Evolutionary conservation across 2,113 vertebrate species (phyloP).

Genomic region (Rhodinocichla rosea): DNA sequence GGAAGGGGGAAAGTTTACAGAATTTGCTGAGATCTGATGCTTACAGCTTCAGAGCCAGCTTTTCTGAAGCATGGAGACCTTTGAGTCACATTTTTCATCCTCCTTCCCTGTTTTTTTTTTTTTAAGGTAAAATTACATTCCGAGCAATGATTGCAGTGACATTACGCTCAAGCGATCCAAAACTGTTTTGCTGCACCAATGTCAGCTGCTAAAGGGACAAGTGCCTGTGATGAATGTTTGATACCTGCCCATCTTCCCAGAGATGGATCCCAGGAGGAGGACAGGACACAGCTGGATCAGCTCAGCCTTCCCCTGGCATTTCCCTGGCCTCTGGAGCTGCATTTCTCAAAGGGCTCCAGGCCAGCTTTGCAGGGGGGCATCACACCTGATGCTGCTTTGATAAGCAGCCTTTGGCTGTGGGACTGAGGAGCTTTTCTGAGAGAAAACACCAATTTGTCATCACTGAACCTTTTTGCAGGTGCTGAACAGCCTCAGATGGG

Average conservation of each 20-base stretch:
- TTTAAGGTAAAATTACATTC: not conserved
- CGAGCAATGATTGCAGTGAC: conserved; percentile 2
- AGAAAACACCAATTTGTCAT: not conserved
- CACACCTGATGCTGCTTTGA: not conserved
- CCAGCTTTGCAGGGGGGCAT: not conserved
- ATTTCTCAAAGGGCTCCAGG: not conserved
- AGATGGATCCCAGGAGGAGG: not conserved
- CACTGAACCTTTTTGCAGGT: not conserved
- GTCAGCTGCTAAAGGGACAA: conserved; percentile 14
- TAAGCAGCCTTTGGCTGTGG: not conserved
- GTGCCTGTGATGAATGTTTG: conserved; percentile 10
- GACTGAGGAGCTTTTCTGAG: not conserved
- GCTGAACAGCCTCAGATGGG: not conserved
- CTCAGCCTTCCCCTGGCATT: not conserved
- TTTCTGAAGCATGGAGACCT: not conserved
- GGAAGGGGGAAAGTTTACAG: not conserved
- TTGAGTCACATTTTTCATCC: not conserved
- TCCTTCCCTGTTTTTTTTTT: not conserved
- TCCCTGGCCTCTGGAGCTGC: not conserved
- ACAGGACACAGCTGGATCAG: not conserved
- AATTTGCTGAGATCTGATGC: conserved; percentile 2
- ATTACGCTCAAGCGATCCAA: conserved; percentile 34
- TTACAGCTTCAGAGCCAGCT: not conserved
- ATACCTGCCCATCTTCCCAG: conserved; percentile 8
- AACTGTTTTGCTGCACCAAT: not conserved